These are phyloP conservation scores for Scaptomyza flava DNA, from an alignment of 2,888 invertebrate genomes.

Conservation along the genomic window DNA sequence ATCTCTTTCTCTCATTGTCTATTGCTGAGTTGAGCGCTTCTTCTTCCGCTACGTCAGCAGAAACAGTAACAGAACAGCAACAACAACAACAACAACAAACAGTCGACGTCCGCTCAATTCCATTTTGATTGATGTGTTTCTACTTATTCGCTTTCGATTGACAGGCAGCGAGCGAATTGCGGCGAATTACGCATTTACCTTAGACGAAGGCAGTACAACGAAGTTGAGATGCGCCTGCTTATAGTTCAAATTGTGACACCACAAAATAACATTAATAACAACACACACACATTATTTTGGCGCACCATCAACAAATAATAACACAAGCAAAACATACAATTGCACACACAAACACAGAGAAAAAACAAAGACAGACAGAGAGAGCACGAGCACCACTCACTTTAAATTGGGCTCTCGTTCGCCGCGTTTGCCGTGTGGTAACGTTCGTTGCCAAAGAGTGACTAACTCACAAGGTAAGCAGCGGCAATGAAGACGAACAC, in stretches of 20 bases:
- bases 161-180: conserved; percentile 38
- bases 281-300: conserved; percentile 20
- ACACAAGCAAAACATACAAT: conserved; percentile 16
- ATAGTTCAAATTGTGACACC: conserved; percentile 42
- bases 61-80: conserved; percentile 36
- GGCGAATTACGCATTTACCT: conserved; percentile 59
- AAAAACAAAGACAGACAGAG: conserved; percentile 10
- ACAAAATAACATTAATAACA: conserved; percentile 32
- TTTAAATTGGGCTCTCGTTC: conserved; percentile 47
- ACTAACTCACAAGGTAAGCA: conserved; percentile 67
- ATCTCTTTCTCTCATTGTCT: conserved; percentile 8
- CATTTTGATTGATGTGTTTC: conserved; percentile 68
- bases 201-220: conserved; percentile 3
- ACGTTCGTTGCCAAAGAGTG: conserved; percentile 75
- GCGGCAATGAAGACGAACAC: conserved; percentile 53
- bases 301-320: conserved; percentile 31
- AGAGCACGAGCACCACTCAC: conserved; percentile 26
- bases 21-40: conserved; percentile 37
- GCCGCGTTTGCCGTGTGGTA: conserved; percentile 62
- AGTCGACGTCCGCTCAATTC: conserved; percentile 56
- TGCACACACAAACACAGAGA: conserved; percentile 26
- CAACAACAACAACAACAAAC: conserved; percentile 27
- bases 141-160: conserved; percentile 50
- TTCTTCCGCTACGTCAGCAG: conserved; percentile 53
- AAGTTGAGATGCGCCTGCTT: conserved; percentile 24